These are phyloP conservation scores for Pseudeuparius sepicola DNA, from an alignment of 2,888 invertebrate species.

Conservation along the genomic window DNA sequence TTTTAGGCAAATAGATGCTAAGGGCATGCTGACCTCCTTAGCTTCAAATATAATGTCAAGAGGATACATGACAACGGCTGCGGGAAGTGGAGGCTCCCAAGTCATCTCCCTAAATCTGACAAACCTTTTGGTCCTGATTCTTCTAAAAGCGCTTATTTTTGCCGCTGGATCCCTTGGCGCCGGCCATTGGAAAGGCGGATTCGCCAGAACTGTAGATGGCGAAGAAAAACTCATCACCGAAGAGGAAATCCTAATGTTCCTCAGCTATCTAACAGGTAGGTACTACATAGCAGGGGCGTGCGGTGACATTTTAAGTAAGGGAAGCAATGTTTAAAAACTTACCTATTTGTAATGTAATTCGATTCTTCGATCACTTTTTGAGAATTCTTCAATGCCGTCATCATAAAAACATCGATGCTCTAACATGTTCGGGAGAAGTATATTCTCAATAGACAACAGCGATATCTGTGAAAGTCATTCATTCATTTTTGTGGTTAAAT, in stretches of 20 bases:
- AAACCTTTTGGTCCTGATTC: constrained; percentile 66
- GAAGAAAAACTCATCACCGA: constrained; percentile 45
- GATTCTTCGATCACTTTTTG: too few relatives aligned
- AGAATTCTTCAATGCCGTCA: too few relatives aligned
- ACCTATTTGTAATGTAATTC: too few relatives aligned
- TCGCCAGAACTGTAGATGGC: constrained; percentile 52
- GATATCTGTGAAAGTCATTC: too few relatives aligned
- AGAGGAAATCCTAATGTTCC: constrained; percentile 59
- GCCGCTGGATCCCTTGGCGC: constrained; percentile 71
- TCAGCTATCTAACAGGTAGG: constrained; percentile 53
- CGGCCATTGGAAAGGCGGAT: constrained; percentile 38
- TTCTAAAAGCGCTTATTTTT: constrained; percentile 72
- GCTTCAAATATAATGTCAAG: constrained; percentile 34
- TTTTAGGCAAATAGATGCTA: constrained; percentile 33
- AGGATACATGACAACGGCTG: constrained; percentile 29
- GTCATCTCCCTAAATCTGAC: constrained; percentile 74
- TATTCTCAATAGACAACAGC: too few relatives aligned
- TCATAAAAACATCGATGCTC: too few relatives aligned
- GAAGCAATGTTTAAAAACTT: too few relatives aligned
- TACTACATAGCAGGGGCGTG: too few relatives aligned
- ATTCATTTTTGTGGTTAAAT: too few relatives aligned
- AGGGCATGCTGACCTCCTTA: constrained; percentile 31
- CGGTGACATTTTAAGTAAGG: too few relatives aligned
- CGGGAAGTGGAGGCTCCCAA: constrained; percentile 31
- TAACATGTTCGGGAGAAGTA: too few relatives aligned